Conservation (phyloP, 1,140 invertebrate species). For the Campodea augens region DNA sequence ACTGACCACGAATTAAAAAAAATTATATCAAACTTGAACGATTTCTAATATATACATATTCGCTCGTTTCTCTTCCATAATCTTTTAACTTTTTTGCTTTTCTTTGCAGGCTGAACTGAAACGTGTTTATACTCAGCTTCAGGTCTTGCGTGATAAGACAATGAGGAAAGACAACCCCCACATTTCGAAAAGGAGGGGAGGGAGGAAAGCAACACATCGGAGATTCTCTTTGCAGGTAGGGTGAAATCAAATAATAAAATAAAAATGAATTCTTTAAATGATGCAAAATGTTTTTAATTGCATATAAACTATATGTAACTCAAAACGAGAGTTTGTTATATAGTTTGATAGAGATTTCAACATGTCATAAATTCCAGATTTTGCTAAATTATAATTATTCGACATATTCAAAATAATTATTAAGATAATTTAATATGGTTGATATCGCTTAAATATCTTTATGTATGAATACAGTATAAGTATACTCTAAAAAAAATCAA, state of each 20-base stretch:
- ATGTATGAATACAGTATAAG: not conserved
- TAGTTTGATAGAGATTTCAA: too few species aligned
- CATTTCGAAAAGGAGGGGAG: constrained; percentile 76
- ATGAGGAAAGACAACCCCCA: constrained; percentile 85
- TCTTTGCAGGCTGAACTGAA: constrained; percentile 57
- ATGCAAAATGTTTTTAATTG: too few species aligned
- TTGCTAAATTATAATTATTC: not conserved
- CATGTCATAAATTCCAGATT: too few species aligned
- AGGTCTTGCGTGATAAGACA: constrained; percentile 70
- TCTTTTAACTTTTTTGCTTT: too few species aligned
- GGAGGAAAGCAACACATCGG: constrained; percentile 75
- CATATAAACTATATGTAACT: too few species aligned
- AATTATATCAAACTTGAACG: too few species aligned
- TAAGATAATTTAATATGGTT: not conserved
- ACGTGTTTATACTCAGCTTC: constrained; percentile 74
- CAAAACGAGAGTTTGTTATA: too few species aligned
- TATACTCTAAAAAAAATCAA: constrained; percentile 1
- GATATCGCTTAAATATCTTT: not conserved
- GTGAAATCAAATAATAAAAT: not conserved
- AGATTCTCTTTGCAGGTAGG: constrained; percentile 67
- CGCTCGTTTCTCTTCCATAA: not conserved
- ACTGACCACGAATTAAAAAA: too few species aligned
- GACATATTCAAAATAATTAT: not conserved
- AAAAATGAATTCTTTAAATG: too few species aligned
- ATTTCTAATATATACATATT: too few species aligned